phyloP scores from a whole-genome alignment of 2,797 vertebrate genomes.

The Pteronotus mesoamericanus region DNA sequence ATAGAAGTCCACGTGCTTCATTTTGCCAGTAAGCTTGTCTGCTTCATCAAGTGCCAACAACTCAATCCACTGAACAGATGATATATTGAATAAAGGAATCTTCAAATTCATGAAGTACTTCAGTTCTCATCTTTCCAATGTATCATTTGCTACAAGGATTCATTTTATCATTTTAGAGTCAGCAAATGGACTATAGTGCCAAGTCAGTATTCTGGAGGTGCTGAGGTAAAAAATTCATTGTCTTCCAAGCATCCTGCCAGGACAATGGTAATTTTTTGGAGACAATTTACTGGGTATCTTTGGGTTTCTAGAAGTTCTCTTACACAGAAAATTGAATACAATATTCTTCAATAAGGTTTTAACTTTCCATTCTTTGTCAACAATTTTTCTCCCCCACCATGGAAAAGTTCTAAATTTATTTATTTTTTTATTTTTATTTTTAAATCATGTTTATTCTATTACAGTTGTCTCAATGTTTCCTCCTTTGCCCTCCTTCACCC shows the following conservation, averaged over 20 bases:
- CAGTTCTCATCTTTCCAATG: conserved; percentile 61
- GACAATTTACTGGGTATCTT: conserved; percentile 18
- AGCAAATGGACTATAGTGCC: conserved; percentile 49
- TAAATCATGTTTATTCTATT: no score
- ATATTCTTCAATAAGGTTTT: conserved; percentile 43
- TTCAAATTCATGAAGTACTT: conserved; percentile 53
- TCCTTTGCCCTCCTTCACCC: no score
- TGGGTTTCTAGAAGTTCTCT: conserved; percentile 31
- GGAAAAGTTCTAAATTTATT: no score
- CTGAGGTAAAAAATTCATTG: conserved; percentile 17
- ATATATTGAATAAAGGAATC: conserved; percentile 56
- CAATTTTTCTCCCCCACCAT: no score
- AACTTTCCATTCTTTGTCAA: conserved; percentile 50
- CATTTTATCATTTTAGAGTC: conserved; percentile 63
- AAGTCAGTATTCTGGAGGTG: conserved; percentile 39
- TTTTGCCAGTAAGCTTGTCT: conserved; percentile 42
- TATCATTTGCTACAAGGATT: conserved; percentile 50
- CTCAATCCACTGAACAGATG: conserved; percentile 39
- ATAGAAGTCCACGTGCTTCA: conserved; percentile 30
- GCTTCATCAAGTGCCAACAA: conserved; percentile 47
- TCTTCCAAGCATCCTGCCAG: neutral
- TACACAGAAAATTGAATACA: conserved; percentile 29
- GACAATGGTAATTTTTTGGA: conserved; percentile 32
- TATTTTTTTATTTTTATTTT: no score
- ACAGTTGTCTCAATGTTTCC: no score